Base-by-base conservation (phyloP, 1,140 invertebrate species). In the Bombus terrestris region DNA sequence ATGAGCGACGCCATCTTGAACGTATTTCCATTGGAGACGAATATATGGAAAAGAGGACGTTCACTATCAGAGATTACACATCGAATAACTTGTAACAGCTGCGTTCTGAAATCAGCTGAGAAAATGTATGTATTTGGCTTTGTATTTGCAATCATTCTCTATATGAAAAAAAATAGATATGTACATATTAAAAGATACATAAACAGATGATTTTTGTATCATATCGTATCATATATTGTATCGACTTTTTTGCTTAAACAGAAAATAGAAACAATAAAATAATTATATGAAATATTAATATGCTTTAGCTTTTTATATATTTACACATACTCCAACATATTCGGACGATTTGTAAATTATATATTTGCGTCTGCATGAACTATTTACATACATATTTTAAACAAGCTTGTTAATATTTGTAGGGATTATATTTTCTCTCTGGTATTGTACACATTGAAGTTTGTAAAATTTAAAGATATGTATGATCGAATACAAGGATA, bases 1-100 rank as follows among this genome's bases (percentile, higher is more conserved):
- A 98, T 97, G 91, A 98, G 96, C 53, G 97, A 96, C 94, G 96
- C 96, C 97, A 97, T 97, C 81, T 91, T 91, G 62, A 83, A 81
- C 35, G 72, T 76, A 75, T 69, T 87, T 79, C 59, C 88, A 89
- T 89, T 47, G 72, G 89, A 39, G 39, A 89, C 18, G 15, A 41
- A n/a, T 47, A 41, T 71, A 47, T 47, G 57, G 77, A 76, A 80
- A 57, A 62, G 71, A 57, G 71, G 74, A 81, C 28, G 59, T 64
- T 37, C 43, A 5, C 41, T 82, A 57, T 32, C 1, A 53, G 18
- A 53, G 47, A 66, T 37, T 25, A 64, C 37, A 2, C 35, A 12
- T 22, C 8, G 8, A 68, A 22, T 22, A 9, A 43, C 32, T 73
- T 28, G 22, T 32, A 39, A 28, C 13, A 80, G 37, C 9, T 59